phyloP scores from a whole-genome alignment of 2,888 invertebrate species.

The Nesidiocoris tenuis region DNA sequence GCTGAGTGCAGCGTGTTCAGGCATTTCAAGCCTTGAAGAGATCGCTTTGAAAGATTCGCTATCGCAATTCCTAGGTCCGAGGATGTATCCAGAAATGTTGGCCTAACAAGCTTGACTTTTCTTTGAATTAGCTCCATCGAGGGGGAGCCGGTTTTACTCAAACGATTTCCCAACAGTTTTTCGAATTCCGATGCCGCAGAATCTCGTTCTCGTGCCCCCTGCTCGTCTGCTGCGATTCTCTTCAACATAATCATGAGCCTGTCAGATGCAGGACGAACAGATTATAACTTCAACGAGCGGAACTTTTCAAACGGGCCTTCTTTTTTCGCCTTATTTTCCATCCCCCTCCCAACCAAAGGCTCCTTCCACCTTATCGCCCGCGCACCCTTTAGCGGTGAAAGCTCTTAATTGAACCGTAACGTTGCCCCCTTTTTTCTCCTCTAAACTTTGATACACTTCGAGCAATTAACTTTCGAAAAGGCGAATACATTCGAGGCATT shows the following conservation, averaged over 20 bases:
- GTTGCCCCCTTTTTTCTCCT: not conserved
- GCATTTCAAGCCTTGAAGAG: too few relatives aligned
- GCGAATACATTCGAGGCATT: constrained; percentile 23
- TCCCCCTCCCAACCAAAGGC: not conserved
- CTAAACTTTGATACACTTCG: constrained; percentile 32
- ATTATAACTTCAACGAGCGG: constrained; percentile 24
- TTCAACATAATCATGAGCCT: not conserved
- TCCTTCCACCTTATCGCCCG: not conserved
- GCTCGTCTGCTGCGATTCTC: not conserved
- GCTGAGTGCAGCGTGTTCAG: too few relatives aligned
- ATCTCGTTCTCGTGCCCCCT: not conserved
- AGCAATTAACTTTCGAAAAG: constrained; percentile 19
- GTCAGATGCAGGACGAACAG: constrained; percentile 31
- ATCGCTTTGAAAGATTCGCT: too few relatives aligned
- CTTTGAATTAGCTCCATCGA: too few relatives aligned
- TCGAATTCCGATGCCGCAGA: not conserved
- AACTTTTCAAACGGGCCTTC: constrained; percentile 20
- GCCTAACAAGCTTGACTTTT: too few relatives aligned
- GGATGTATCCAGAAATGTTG: too few relatives aligned
- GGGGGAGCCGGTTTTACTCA: too few relatives aligned
- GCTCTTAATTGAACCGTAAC: constrained; percentile 33
- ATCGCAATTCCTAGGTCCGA: too few relatives aligned
- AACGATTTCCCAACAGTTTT: not conserved
- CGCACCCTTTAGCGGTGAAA: not conserved
- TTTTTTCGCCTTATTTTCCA: constrained; percentile 10